Evolutionary conservation across 2,113 vertebrate genomes (phyloP).

Genomic region (Petaurus breviceps): DNA sequence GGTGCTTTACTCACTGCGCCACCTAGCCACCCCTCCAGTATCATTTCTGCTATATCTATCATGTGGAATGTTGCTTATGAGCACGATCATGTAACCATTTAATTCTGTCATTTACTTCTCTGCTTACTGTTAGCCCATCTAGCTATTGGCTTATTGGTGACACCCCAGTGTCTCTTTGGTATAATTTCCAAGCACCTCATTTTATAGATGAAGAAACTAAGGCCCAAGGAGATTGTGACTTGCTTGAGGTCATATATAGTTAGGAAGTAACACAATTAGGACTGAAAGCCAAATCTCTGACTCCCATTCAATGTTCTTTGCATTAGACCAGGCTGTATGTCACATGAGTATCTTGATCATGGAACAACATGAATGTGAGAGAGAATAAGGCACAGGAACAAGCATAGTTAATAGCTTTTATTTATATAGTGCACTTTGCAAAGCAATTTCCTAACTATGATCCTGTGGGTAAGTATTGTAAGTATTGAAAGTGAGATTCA

Average conservation of each 20-base stretch:
- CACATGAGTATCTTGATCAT: conserved; percentile 57
- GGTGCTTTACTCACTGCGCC: no score
- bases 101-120: background rate
- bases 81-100: no score
- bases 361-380: conserved; percentile 37
- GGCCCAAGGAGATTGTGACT: background rate
- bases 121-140: background rate
- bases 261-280: background rate
- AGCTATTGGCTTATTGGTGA: background rate
- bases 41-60: background rate
- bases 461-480: background rate
- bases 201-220: background rate
- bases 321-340: background rate
- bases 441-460: background rate
- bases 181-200: background rate
- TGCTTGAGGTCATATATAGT: background rate
- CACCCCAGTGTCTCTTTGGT: background rate
- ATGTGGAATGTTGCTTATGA: background rate
- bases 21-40: no score
- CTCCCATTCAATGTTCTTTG: background rate
- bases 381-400: conserved; percentile 24
- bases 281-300: background rate
- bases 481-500: background rate
- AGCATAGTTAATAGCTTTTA: background rate
- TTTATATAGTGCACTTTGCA: background rate